Evolutionary conservation across 2,113 vertebrate genomes (phyloP).

Genomic region (Pipa parva): DNA sequence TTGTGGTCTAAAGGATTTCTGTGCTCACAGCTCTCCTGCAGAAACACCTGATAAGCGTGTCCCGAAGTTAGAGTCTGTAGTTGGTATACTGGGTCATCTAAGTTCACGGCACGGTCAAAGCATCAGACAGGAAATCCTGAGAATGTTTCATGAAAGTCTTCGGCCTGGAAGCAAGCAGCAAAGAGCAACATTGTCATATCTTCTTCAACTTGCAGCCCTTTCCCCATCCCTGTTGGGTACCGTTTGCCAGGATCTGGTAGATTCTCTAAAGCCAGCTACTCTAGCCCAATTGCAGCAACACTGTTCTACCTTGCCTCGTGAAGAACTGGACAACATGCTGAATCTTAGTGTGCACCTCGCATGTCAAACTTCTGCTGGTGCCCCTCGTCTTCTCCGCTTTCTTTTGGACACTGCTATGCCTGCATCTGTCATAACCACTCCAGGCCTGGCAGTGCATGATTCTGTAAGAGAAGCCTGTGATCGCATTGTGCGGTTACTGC

Average conservation of each 20-base stretch:
- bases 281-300: slow-evolving; percentile 84
- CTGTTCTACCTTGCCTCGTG: slow-evolving; percentile 69
- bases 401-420: slow-evolving; percentile 84
- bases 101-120: slow-evolving; percentile 81
- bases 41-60: slow-evolving; percentile 73
- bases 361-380: slow-evolving; percentile 82
- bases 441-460: slow-evolving; percentile 70
- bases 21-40: slow-evolving; percentile 66
- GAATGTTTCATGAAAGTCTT: slow-evolving; percentile 89
- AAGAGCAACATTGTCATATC: slow-evolving; percentile 78
- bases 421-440: slow-evolving; percentile 81
- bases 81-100: slow-evolving; percentile 87
- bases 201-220: slow-evolving; percentile 85
- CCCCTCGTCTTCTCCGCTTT: slow-evolving; percentile 77
- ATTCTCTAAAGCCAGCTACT: slow-evolving; percentile 73
- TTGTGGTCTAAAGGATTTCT: slow-evolving; percentile 91
- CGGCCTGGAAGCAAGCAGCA: slow-evolving; percentile 61
- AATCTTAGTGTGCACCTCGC: slow-evolving; percentile 81
- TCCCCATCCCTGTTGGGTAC: slow-evolving; percentile 80
- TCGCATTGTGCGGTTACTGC: slow-evolving; percentile 80
- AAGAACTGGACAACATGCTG: slow-evolving; percentile 84
- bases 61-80: slow-evolving; percentile 89
- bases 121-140: slow-evolving; percentile 84
- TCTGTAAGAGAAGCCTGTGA: slow-evolving; percentile 86
- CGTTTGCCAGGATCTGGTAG: slow-evolving; percentile 80